Conservation (phyloP, 2,113 vertebrate genomes). For the Hiodon alosoides region DNA sequence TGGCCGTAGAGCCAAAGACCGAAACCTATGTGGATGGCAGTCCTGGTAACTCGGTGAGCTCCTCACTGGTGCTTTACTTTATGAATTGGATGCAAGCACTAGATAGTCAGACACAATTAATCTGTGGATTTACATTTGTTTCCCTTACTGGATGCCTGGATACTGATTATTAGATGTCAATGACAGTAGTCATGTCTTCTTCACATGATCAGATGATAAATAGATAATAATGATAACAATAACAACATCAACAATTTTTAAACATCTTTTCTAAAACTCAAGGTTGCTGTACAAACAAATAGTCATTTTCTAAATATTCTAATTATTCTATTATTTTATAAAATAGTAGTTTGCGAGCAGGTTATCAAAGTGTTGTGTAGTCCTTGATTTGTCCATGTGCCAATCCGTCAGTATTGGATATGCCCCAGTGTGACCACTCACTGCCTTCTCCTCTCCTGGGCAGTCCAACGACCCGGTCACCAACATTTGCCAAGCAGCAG, state of each 20-base stretch:
- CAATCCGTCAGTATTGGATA: background rate
- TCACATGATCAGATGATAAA: background rate
- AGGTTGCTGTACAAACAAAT: background rate
- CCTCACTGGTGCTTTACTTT: background rate
- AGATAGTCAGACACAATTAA: background rate
- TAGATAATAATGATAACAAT: too few species aligned
- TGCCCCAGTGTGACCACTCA: background rate
- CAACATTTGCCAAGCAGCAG: slow-evolving; percentile 92
- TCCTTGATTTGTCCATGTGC: background rate
- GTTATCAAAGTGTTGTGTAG: too few species aligned
- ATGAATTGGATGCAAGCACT: background rate
- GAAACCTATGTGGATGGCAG: slow-evolving; percentile 72
- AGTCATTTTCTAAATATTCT: background rate
- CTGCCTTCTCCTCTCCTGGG: slow-evolving; percentile 13
- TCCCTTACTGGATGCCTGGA: background rate
- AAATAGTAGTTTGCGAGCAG: too few species aligned
- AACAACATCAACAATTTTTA: too few species aligned
- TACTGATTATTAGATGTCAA: background rate
- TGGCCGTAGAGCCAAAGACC: slow-evolving; percentile 88
- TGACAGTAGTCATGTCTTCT: too few species aligned
- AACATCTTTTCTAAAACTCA: too few species aligned
- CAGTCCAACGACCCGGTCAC: slow-evolving; percentile 92
- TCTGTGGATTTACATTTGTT: too few species aligned
- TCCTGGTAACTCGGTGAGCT: slow-evolving; percentile 76
- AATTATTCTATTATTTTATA: too few species aligned